Evolutionary conservation across 2,113 vertebrate species (phyloP).

Genomic region (Lynx canadensis): DNA sequence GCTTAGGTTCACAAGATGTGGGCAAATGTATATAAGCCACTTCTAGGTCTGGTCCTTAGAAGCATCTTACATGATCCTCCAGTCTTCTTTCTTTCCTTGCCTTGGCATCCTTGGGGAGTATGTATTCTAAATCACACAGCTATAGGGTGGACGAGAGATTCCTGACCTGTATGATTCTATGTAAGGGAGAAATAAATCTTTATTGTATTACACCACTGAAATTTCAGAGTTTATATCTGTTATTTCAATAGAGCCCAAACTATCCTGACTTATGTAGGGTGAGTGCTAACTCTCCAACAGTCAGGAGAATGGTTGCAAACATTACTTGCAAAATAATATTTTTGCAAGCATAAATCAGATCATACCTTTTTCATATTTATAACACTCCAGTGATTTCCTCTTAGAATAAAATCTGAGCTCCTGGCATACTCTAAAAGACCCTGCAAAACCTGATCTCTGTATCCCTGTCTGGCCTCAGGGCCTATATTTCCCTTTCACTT

Average conservation of each 20-base stretch:
- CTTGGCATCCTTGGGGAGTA: neutral
- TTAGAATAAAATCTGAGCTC: constrained; percentile 47
- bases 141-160: neutral
- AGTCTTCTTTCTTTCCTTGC: neutral
- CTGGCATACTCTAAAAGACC: neutral
- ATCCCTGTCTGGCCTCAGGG: neutral
- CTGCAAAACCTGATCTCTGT: neutral
- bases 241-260: neutral
- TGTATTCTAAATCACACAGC: neutral
- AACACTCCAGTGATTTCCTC: neutral
- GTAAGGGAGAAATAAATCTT: neutral
- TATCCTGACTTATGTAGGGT: neutral
- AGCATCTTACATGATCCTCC: neutral
- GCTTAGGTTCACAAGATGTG: neutral
- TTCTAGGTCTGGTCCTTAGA: neutral
- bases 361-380: neutral
- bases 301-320: neutral
- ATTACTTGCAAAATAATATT: neutral
- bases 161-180: neutral
- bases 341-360: constrained; percentile 20
- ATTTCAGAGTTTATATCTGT: neutral
- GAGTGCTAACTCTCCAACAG: neutral
- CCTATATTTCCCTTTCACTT: neutral
- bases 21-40: neutral
- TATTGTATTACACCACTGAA: neutral